Evolutionary conservation across 1,140 invertebrate species (phyloP), one percentile per base, ranked within the genome.

Genomic region (Microvelia longipes): DNA sequence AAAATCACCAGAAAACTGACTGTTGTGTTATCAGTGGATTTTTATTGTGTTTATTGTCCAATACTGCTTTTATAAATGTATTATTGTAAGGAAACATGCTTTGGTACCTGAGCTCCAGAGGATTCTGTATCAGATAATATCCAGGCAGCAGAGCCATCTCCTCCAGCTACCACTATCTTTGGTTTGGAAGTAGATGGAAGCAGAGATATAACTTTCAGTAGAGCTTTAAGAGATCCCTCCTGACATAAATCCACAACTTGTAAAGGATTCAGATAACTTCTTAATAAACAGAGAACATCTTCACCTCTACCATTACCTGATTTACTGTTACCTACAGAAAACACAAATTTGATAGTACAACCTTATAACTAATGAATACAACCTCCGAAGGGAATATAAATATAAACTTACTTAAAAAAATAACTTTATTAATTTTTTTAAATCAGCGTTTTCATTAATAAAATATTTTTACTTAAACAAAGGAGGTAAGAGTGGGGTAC

Each of bases 101-200:
- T n/a, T n/a, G n/a, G n/a, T n/a, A 50, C 35, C 35, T 50, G 35
- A 50, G 35, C 5, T 50, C 5, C 5, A 25, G 15, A 64, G 24
- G 62, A 2, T 24, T 64, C 62, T 2, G 24, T 2, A 64, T 64
- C 62, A 14, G 62, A 64, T 15, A 64, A 24, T 2, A 64, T 5
- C 62, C 62, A 64, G 24, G 62, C 62, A 14, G 24, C 62, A 64
- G 62, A 64, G 62, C 62, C 62, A 64, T 64, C 62, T 24, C 62
- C 62, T 5, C 62, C 62, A 2, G 62, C 62, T 24, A 64, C 62
- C 2, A 64, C 2, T 5, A 64, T 14, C 15, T 24, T 64, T 5
- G 62, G 62, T 26, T 26, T 64, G 62, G 62, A 5, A 64, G 62
- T 13, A 5, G 24, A 26, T 13, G 62, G 62, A 15, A 64, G 62